phyloP scores from a whole-genome alignment of 1,140 invertebrate species.

The Penaeus vannamei region DNA sequence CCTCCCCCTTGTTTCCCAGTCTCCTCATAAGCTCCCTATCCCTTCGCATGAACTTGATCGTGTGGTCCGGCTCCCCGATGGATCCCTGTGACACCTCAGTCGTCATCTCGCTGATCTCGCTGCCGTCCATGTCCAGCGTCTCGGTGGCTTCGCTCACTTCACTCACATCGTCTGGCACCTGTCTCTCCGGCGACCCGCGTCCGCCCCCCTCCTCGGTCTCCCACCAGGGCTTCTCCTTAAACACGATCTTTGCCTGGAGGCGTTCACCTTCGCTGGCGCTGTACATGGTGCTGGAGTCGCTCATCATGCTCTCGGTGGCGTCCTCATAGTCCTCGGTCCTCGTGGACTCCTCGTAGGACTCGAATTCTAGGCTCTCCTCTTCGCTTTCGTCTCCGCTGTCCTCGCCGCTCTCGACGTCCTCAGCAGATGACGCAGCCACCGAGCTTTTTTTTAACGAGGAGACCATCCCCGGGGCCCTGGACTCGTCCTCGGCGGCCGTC shows the following conservation, averaged over 20 bases:
- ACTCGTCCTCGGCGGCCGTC: not conserved
- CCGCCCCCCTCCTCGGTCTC: not conserved
- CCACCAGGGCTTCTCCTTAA: not conserved
- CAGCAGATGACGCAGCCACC: slow-evolving; percentile 10
- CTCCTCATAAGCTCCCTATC: not conserved
- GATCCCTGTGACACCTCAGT: not conserved
- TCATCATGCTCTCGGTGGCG: slow-evolving; percentile 26
- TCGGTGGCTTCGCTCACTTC: slow-evolving; percentile 38
- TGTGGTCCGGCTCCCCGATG: not conserved
- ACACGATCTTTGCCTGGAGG: not conserved
- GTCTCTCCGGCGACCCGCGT: slow-evolving; percentile 3
- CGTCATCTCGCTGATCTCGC: slow-evolving; percentile 13
- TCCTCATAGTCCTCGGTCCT: slow-evolving; percentile 42
- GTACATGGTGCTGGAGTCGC: slow-evolving; percentile 48
- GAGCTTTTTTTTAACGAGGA: slow-evolving; percentile 39
- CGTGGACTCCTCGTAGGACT: slow-evolving; percentile 23
- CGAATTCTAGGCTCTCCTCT: not conserved
- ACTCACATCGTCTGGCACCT: slow-evolving; percentile 1
- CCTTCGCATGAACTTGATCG: not conserved
- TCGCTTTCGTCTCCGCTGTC: slow-evolving; percentile 1
- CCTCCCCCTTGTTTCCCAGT: not conserved
- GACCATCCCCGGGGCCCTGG: not conserved
- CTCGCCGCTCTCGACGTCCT: slow-evolving; percentile 12
- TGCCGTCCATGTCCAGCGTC: slow-evolving; percentile 29
- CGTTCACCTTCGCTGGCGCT: slow-evolving; percentile 45